Percentiles rank a stretch among this genome's conserved stretches.
These are phyloP conservation scores for Athrips mouffetella DNA, from an alignment of 2,888 invertebrate species.

Conservation along the genomic window DNA sequence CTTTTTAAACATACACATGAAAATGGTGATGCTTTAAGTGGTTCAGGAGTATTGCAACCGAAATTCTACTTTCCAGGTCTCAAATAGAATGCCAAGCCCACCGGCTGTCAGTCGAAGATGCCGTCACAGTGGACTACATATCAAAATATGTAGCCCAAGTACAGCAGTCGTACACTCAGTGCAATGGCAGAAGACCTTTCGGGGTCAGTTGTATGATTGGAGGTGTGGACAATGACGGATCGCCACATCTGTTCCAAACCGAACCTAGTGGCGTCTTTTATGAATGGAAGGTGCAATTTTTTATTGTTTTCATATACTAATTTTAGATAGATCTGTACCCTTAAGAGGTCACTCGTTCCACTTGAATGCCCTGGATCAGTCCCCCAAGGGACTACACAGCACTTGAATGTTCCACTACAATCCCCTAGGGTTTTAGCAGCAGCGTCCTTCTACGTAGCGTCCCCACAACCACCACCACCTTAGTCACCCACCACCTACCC, in stretches of 20 bases:
- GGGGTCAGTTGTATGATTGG: constrained; percentile 97
- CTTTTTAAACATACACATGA: no score
- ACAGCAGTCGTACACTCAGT: constrained; percentile 97
- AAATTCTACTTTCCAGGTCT: constrained; percentile 75
- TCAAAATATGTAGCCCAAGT: constrained; percentile 82
- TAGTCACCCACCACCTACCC: no score
- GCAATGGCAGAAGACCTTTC: constrained; percentile 97
- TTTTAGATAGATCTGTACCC: not conserved
- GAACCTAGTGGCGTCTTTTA: constrained; percentile 98
- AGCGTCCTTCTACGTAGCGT: no score
- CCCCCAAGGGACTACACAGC: no score
- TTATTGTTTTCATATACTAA: no score
- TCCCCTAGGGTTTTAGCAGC: no score
- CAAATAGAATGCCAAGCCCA: constrained; percentile 98
- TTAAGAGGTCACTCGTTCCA: not conserved
- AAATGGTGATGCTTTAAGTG: no score
- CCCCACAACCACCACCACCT: no score
- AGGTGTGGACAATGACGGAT: constrained; percentile 95
- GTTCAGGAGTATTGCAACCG: not conserved
- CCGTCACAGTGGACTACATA: constrained; percentile 95
- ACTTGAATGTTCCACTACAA: no score
- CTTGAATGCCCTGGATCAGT: no score
- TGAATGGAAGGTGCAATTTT: constrained; percentile 96
- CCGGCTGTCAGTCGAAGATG: constrained; percentile 96
- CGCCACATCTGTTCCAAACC: constrained; percentile 95